phyloP scores from a whole-genome alignment of 2,113 vertebrate species.

The Rousettus leschenaultii region DNA sequence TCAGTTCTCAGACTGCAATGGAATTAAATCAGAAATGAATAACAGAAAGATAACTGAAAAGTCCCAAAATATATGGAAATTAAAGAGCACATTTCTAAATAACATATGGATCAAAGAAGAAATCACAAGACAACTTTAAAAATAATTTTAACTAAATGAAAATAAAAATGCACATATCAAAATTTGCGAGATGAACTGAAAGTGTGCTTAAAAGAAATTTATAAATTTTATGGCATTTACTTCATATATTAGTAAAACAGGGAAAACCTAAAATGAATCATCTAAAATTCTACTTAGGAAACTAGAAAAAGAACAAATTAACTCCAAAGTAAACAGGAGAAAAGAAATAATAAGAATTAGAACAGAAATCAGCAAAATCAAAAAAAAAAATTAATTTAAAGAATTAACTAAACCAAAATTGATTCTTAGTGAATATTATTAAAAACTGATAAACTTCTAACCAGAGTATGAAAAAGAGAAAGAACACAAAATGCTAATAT shows the following conservation, averaged over 20 bases:
- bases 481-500: not conserved
- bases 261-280: not conserved
- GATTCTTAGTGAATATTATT: not conserved
- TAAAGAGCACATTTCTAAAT: not conserved
- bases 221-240: not conserved
- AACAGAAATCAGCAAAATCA: too few relatives aligned
- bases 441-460: not conserved
- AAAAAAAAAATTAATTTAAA: not conserved
- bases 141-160: not conserved
- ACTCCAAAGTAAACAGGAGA: not conserved
- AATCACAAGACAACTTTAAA: not conserved
- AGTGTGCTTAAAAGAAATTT: not conserved
- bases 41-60: not conserved
- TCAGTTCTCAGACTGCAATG: not conserved
- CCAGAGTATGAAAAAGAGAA: not conserved
- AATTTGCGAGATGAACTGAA: not conserved
- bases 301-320: not conserved
- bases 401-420: not conserved
- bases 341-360: too few relatives aligned
- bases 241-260: not conserved
- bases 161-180: not conserved
- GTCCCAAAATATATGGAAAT: not conserved
- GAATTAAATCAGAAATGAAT: not conserved
- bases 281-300: not conserved
- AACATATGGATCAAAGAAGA: not conserved